These are phyloP conservation scores for Meganola albula DNA, from an alignment of 2,888 invertebrate species.

Conservation along the genomic window DNA sequence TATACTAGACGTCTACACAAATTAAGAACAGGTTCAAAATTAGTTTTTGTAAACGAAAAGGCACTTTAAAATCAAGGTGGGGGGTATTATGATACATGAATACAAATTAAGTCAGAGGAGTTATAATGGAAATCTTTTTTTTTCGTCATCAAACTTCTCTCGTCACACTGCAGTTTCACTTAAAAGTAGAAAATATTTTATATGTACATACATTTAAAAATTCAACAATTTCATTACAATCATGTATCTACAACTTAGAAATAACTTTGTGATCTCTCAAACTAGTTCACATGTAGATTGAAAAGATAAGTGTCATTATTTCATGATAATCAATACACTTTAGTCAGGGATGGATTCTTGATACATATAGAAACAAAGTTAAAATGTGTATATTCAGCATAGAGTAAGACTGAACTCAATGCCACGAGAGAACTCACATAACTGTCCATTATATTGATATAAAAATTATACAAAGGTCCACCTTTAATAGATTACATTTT, in stretches of 20 bases:
- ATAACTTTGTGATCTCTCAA: constrained; percentile 30
- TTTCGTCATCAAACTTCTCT: constrained; percentile 60
- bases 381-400: constrained; percentile 23
- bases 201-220: constrained; percentile 60
- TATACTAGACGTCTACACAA: constrained; percentile 43
- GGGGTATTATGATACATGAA: constrained; percentile 45
- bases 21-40: constrained; percentile 45
- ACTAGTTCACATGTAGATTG: constrained; percentile 20
- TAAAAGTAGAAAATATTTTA: constrained; percentile 64
- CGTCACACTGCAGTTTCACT: constrained; percentile 73
- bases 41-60: constrained; percentile 53
- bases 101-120: constrained; percentile 36
- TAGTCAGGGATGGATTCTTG: too few relatives aligned
- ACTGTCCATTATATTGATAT: constrained; percentile 56
- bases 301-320: constrained; percentile 25
- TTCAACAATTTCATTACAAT: constrained; percentile 57
- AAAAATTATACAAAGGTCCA: constrained; percentile 74
- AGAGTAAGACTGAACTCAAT: constrained; percentile 49
- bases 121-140: constrained; percentile 47
- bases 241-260: constrained; percentile 32
- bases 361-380: constrained; percentile 17
- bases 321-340: constrained; percentile 25
- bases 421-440: constrained; percentile 71
- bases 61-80: constrained; percentile 69
- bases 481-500: constrained; percentile 66